Evolutionary conservation across 2,888 invertebrate genomes (phyloP).

Genomic region (Leuctra nigra): DNA sequence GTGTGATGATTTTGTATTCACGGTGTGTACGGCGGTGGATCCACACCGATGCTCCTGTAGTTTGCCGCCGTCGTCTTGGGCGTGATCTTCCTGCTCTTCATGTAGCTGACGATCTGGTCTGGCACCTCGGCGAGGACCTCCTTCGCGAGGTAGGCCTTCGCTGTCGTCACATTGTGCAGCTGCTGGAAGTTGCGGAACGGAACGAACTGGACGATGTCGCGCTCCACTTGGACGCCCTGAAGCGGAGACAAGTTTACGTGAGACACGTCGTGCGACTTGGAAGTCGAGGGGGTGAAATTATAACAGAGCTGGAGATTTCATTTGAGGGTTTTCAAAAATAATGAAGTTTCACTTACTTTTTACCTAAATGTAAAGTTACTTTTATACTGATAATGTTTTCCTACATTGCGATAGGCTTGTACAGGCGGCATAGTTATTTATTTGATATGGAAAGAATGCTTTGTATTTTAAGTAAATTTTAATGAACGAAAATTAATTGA

Average conservation of each 20-base stretch:
- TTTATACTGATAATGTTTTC: no score
- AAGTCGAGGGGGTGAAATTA: not conserved
- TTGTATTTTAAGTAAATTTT: no score
- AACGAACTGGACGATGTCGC: conserved; percentile 52
- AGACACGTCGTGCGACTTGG: not conserved
- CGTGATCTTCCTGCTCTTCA: conserved; percentile 38
- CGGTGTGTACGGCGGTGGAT: not conserved
- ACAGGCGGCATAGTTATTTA: not conserved
- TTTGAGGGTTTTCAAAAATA: no score
- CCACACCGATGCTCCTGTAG: not conserved
- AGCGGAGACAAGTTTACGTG: not conserved
- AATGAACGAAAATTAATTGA: no score
- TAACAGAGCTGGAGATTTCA: no score
- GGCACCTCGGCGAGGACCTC: conserved; percentile 53
- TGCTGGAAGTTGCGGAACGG: conserved; percentile 40
- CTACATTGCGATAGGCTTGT: no score
- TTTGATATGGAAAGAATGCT: no score
- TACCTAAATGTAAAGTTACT: no score
- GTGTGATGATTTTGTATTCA: no score
- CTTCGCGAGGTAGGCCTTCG: conserved; percentile 42
- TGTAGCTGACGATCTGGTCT: conserved; percentile 44
- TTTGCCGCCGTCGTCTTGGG: conserved; percentile 26
- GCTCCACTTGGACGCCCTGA: conserved; percentile 41
- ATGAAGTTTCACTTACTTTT: no score
- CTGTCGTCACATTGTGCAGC: conserved; percentile 31